These are phyloP conservation scores for Phenganax marumi DNA, from an alignment of 92 coral and sea anemone genomes.

Conservation along the genomic window DNA sequence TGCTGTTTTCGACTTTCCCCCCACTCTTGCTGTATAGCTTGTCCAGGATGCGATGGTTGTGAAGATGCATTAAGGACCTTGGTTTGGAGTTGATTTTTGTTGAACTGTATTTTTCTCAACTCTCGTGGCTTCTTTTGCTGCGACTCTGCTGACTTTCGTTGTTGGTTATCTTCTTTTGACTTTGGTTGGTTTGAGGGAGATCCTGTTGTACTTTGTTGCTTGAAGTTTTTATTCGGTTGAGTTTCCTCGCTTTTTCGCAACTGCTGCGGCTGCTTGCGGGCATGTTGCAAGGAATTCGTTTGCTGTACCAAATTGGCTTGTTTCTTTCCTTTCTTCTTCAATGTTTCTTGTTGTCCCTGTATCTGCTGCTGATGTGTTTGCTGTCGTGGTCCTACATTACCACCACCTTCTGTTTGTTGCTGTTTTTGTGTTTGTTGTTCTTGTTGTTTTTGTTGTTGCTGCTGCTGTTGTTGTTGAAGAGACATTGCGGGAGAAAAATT, in stretches of 20 bases:
- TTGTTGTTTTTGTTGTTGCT: neutral
- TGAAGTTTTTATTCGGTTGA: neutral
- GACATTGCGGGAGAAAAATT: neutral
- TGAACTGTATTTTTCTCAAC: neutral
- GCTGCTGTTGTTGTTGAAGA: conserved; percentile 21
- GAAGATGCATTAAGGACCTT: no score
- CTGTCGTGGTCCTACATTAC: no score
- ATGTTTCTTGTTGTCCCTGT: no score
- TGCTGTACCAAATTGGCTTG: no score
- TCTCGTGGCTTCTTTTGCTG: neutral
- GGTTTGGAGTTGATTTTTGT: no score
- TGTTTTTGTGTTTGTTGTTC: neutral
- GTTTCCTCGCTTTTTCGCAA: neutral
- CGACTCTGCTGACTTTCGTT: neutral
- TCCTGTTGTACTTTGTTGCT: neutral
- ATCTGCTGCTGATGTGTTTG: conserved; percentile 5
- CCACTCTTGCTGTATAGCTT: no score
- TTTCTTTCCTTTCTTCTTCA: no score
- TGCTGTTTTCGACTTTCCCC: no score
- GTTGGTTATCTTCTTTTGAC: neutral
- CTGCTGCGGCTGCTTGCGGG: no score
- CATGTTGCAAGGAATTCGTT: no score
- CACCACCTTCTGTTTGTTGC: neutral
- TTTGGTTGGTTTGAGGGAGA: neutral
- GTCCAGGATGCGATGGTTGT: no score